These are phyloP conservation scores for Diplazon laetatorius DNA, from an alignment of 2,888 invertebrate genomes.

Conservation along the genomic window DNA sequence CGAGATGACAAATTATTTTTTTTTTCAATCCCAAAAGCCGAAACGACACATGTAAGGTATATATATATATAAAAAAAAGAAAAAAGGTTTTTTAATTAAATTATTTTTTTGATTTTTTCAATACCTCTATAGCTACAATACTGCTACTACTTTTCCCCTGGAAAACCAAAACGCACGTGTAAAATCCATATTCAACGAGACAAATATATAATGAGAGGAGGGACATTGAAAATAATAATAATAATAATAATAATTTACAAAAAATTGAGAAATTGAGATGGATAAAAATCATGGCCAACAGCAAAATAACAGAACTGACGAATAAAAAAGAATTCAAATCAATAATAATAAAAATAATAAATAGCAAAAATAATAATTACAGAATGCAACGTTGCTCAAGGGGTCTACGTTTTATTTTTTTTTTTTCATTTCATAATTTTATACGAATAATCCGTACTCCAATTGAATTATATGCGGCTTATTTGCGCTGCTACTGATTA, in stretches of 20 bases:
- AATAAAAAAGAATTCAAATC: slow-evolving; percentile 57
- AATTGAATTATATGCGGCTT: slow-evolving; percentile 53
- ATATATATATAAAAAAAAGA: slow-evolving; percentile 71
- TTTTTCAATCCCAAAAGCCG: slow-evolving; percentile 40
- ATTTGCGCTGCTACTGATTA: slow-evolving; percentile 63
- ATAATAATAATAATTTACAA: background rate
- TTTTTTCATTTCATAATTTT: background rate
- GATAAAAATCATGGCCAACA: slow-evolving; percentile 53
- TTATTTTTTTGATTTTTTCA: slow-evolving; percentile 61
- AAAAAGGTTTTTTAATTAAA: too few species aligned
- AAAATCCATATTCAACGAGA: slow-evolving; percentile 46
- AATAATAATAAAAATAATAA: slow-evolving; percentile 36
- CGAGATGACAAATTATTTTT: too few species aligned
- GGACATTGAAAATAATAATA: background rate
- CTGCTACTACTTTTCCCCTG: slow-evolving; percentile 78
- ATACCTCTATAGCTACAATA: slow-evolving; percentile 78
- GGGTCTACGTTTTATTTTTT: slow-evolving; percentile 12
- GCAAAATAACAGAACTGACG: slow-evolving; percentile 62
- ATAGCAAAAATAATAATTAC: slow-evolving; percentile 54
- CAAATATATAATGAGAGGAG: slow-evolving; percentile 50
- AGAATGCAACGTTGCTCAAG: slow-evolving; percentile 28
- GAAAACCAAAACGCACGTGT: slow-evolving; percentile 72
- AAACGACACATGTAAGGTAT: slow-evolving; percentile 70
- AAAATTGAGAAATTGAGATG: too few species aligned
- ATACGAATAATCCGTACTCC: slow-evolving; percentile 52